Base-by-base conservation (phyloP, 2,797 vertebrate species). In the Ambastaia sidthimunki region DNA sequence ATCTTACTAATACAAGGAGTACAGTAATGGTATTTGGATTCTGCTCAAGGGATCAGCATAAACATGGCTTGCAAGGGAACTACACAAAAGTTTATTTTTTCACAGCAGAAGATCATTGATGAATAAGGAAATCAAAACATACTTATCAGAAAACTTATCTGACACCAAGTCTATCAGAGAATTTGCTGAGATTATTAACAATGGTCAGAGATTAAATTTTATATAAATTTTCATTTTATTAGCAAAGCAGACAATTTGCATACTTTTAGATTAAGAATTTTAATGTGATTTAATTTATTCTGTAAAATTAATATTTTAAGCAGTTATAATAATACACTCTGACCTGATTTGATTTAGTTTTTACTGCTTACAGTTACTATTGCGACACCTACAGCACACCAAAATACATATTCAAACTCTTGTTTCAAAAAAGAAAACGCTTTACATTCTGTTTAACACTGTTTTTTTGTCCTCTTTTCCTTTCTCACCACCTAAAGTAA, bases 31-130 rank as follows among this genome's bases (percentile, higher is more conserved):
- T 70, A 63, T 10, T 7, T 12, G 77, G 80, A 78, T 54, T 7
- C 82, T 76, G 34, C 62, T 77, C 82, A 71, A 81, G 95, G 95
- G 79, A 93, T 94, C 0, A 93, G 90, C 50, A 92, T 96, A 31
- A 94, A 95, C 82, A 72, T 95, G 16, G 94, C 94, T 76, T 96
- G 94, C 88, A 92, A n/a, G 94, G 85, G 93, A 96, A 80, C 18
- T 89, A 28, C 84, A 18, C 4, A 96, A 94, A 83, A 95, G 89
- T 31, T 31, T 67, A 92, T 95, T 83, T 72, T 54, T 23, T 92
- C 92, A 66, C 92, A 90, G 78, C 86, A 65, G 71, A 94, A 95
- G 78, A 95, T 96, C 78, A 85, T 85, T 70, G 85, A 87, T 10
- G 85, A 86, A 11, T 94, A 93, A 1, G 93, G 93, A 66, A 96